These are phyloP conservation scores for Epinotia demarniana DNA, from an alignment of 2,888 invertebrate species.

Conservation along the genomic window DNA sequence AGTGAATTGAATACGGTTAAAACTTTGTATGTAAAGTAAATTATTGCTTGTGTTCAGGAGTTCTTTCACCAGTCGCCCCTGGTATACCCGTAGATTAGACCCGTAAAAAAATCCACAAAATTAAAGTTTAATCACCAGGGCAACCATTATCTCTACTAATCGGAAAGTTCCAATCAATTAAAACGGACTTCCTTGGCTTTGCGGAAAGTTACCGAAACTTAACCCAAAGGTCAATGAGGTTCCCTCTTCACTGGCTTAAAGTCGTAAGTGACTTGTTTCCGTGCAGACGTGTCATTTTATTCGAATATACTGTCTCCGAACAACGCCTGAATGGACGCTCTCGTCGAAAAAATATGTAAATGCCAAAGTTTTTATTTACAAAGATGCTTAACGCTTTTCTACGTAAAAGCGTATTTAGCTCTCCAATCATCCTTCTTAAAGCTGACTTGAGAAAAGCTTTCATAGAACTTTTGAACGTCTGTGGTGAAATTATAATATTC, in stretches of 20 bases:
- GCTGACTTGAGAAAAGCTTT: not conserved
- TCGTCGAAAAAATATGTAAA: constrained; percentile 26
- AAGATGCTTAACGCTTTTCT: constrained; percentile 17
- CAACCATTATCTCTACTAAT: constrained; percentile 5
- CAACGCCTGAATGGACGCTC: constrained; percentile 15
- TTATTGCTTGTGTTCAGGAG: no score
- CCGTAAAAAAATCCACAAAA: not conserved
- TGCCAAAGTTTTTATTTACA: constrained; percentile 25
- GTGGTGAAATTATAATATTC: not conserved
- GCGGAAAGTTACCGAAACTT: constrained; percentile 19
- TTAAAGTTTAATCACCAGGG: constrained; percentile 2
- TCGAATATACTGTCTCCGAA: not conserved
- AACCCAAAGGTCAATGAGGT: constrained; percentile 12
- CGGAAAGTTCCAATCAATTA: constrained; percentile 19
- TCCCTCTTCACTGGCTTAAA: not conserved
- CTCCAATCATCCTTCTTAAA: not conserved
- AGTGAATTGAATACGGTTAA: no score
- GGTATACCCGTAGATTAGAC: no score
- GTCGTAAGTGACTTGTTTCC: not conserved
- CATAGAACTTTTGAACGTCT: not conserved
- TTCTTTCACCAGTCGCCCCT: no score
- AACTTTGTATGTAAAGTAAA: no score
- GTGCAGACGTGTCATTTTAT: not conserved
- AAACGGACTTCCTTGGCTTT: constrained; percentile 21
- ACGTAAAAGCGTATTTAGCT: constrained; percentile 7